These are phyloP conservation scores for Rissa tridactyla DNA, from an alignment of 2,113 vertebrate genomes.

Conservation along the genomic window DNA sequence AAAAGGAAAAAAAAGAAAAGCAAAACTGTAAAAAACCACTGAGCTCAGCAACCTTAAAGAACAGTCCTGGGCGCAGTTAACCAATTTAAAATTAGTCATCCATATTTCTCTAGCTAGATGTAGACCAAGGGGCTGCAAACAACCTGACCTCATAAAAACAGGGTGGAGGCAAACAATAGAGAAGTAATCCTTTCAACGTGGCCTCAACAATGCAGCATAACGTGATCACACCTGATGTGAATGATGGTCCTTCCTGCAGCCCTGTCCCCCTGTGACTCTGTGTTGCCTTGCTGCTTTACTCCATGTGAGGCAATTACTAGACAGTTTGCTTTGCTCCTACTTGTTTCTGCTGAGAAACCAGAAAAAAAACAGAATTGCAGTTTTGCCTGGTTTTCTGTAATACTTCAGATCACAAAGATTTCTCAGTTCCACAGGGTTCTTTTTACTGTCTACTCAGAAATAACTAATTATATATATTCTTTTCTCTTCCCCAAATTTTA, in stretches of 20 bases:
- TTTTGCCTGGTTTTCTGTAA: background rate
- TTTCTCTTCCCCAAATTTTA: background rate
- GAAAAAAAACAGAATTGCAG: background rate
- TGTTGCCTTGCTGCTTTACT: background rate
- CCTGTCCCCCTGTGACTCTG: rapidly evolving
- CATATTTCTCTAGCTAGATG: background rate
- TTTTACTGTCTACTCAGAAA: background rate
- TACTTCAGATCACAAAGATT: background rate
- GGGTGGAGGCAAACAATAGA: background rate
- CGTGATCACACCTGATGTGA: background rate
- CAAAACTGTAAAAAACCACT: background rate
- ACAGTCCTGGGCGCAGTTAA: background rate
- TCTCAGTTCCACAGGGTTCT: background rate
- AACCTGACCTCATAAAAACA: background rate
- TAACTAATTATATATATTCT: background rate
- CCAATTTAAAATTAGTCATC: background rate
- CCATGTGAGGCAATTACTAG: rapidly evolving
- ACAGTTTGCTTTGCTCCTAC: background rate
- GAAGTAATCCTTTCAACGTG: background rate
- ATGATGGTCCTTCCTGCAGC: background rate
- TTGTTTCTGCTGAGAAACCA: background rate
- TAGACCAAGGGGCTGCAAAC: background rate
- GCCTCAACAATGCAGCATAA: background rate
- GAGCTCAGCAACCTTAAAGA: background rate
- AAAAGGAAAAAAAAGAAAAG: too few relatives aligned